These are phyloP conservation scores for Wiebesia pumilae DNA, from an alignment of 1,140 invertebrate species.

Conservation along the genomic window DNA sequence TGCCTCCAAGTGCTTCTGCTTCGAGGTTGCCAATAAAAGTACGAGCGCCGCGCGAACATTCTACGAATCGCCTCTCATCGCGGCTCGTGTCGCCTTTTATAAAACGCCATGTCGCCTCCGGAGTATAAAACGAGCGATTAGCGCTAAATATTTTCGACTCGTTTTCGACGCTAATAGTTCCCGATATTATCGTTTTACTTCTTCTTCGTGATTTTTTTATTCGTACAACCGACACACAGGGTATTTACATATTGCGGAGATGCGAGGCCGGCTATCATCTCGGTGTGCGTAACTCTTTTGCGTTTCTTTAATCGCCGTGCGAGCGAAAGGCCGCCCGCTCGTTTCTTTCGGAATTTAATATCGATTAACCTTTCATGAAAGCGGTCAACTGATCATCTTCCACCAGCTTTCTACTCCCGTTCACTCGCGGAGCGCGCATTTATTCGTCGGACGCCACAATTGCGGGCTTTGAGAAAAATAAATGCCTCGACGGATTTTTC, in stretches of 20 bases:
- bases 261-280: neutral
- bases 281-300: no score
- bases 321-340: neutral
- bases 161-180: constrained; percentile 1
- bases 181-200: neutral
- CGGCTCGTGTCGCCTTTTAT: neutral
- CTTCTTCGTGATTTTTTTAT: no score
- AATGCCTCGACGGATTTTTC: neutral
- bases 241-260: constrained; percentile 7
- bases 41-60: neutral
- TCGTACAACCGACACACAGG: neutral
- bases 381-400: neutral
- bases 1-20: neutral
- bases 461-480: neutral
- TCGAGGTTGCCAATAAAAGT: neutral
- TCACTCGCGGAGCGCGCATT: neutral
- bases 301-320: constrained; percentile 6
- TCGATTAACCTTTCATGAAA: constrained; percentile 11
- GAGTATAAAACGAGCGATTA: neutral
- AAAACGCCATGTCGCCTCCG: no score
- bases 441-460: neutral
- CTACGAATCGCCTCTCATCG: neutral
- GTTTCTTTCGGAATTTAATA: neutral
- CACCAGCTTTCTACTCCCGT: constrained; percentile 1
- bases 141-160: constrained; percentile 13